Evolutionary conservation across 2,797 vertebrate genomes (phyloP), one percentile per base, ranked within the genome.

Genomic region (Otus scops): DNA sequence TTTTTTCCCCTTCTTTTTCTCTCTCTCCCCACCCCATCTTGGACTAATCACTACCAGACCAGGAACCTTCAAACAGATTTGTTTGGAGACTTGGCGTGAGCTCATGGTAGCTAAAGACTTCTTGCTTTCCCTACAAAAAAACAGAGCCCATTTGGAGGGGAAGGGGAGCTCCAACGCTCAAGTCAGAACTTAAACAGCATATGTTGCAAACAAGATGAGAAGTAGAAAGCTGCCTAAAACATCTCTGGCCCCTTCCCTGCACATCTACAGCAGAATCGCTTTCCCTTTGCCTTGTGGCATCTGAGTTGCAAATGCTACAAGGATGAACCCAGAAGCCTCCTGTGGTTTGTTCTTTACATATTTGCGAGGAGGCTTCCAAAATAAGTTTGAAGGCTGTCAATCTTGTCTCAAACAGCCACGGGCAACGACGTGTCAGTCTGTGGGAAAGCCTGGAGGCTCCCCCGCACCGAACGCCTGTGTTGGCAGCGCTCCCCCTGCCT

Each of bases 1-100:
- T 79, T 89, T 86, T 56, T 11, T 3, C 6, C 5, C 4, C 3
- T 4, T 54, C 5, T 23, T 7, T 71, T 10, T 27, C 9, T 56
- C 21, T 15, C 15, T 14, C 22, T 22, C 38, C 23, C 24, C 11
- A 24, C 5, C 27, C 30, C 41, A 36, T 81, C 16, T 83, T 85
- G 68, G 14, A 75, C 36, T 92, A 94, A 96, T 93, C 38, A 80
- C 54, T 89, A 45, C 84, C 95, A 96, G 89, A 74, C 19, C 81
- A 68, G 56, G 18, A 85, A 82, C 81, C 81, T 88, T 95, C 89
- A 74, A 91, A 89, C 47, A 48, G 89, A 74, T 88, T 84, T 88
- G 61, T 89, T 68, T 89, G 89, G 68, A 91, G 89, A 39, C 64
- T 93, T 95, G 95, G 92, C 22, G 0, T 75, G 41, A 85, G 41